phyloP scores from a whole-genome alignment of 2,888 invertebrate species.

The Lordiphosa andalusiaca region DNA sequence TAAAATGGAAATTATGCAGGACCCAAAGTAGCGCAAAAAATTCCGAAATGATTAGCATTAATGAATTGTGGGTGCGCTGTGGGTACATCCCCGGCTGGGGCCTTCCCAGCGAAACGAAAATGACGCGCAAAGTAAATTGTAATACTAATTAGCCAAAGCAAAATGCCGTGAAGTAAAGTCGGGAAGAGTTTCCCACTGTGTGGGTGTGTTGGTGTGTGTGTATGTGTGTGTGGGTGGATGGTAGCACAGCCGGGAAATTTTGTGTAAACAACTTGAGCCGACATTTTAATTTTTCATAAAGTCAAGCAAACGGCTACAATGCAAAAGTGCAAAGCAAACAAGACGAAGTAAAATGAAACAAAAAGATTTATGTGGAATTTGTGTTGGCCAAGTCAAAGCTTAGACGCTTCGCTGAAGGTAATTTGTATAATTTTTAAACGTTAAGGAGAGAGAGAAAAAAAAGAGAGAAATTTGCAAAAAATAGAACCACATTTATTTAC shows the following conservation, averaged over 20 bases:
- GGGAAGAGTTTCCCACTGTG: slow-evolving; percentile 49
- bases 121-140: slow-evolving; percentile 59
- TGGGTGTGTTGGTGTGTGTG: too few species aligned
- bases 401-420: slow-evolving; percentile 16
- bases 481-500: too few species aligned
- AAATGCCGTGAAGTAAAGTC: slow-evolving; percentile 53
- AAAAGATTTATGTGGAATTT: slow-evolving; percentile 23
- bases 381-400: slow-evolving; percentile 26
- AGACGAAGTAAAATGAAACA: slow-evolving; percentile 1
- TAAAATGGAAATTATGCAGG: slow-evolving; percentile 47
- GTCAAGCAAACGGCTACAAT: slow-evolving; percentile 36
- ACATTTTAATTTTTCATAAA: slow-evolving; percentile 66
- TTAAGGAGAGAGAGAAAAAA: too few species aligned
- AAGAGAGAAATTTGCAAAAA: too few species aligned
- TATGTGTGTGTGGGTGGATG: not conserved
- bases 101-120: slow-evolving; percentile 40
- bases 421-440: not conserved
- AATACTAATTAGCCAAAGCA: slow-evolving; percentile 69
- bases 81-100: slow-evolving; percentile 29
- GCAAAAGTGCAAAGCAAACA: slow-evolving; percentile 53
- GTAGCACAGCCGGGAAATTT: slow-evolving; percentile 39
- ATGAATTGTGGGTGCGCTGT: slow-evolving; percentile 49
- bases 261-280: slow-evolving; percentile 72
- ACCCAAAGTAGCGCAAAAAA: slow-evolving; percentile 39
- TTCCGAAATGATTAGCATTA: slow-evolving; percentile 73